phyloP scores from a whole-genome alignment of 2,797 vertebrate genomes.

The Xenopus petersii region DNA sequence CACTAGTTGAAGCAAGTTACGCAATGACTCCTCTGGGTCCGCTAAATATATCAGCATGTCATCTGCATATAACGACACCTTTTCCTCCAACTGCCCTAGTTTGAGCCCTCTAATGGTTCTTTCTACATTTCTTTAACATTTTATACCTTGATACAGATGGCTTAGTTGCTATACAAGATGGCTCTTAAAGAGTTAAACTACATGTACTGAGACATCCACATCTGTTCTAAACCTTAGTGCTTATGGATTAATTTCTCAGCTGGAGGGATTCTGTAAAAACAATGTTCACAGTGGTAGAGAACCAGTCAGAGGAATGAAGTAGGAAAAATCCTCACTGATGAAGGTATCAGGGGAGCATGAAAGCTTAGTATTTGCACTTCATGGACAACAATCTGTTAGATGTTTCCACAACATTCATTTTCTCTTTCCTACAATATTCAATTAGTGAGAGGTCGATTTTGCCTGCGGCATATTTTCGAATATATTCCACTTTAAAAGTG shows the following conservation, averaged over 20 bases:
- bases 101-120: too few relatives aligned
- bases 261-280: not conserved
- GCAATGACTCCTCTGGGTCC: too few relatives aligned
- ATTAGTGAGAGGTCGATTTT: slow-evolving; percentile 27
- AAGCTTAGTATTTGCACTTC: slow-evolving; percentile 52
- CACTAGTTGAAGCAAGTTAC: too few relatives aligned
- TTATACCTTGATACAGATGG: too few relatives aligned
- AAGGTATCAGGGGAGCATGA: slow-evolving; percentile 36
- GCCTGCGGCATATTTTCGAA: slow-evolving; percentile 12
- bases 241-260: slow-evolving; percentile 16
- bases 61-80: too few relatives aligned
- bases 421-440: slow-evolving; percentile 28
- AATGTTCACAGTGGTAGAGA: not conserved
- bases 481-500: slow-evolving; percentile 19
- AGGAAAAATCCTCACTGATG: not conserved
- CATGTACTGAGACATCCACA: not conserved
- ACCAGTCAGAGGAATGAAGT: not conserved
- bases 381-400: slow-evolving; percentile 58
- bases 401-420: slow-evolving; percentile 52
- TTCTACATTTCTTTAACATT: too few relatives aligned
- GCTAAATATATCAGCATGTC: too few relatives aligned
- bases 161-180: too few relatives aligned
- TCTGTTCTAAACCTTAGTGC: slow-evolving; percentile 6
- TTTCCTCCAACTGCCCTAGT: too few relatives aligned
- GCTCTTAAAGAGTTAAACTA: not conserved